Conservation (phyloP, 2,888 invertebrate species). For the Drosophila lutescens region DNA sequence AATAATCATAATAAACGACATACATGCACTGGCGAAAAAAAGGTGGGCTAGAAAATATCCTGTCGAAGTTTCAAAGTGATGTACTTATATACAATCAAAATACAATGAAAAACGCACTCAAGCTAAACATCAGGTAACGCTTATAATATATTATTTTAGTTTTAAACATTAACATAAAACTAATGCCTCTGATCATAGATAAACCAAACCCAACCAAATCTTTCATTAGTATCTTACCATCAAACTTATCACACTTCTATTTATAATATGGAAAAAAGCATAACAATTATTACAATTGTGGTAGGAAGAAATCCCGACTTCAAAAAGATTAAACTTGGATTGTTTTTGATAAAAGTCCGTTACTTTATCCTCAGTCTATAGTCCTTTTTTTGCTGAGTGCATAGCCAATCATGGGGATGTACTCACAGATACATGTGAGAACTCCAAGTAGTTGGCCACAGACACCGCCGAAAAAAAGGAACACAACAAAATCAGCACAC, state of each 20-base stretch:
- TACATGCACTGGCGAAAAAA: slow-evolving; percentile 37
- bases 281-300: too few relatives aligned
- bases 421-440: slow-evolving; percentile 30
- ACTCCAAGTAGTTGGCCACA: slow-evolving; percentile 38
- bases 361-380: slow-evolving; percentile 5
- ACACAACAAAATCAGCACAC: slow-evolving; percentile 47
- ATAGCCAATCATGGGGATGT: slow-evolving; percentile 13
- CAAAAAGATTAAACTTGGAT: not conserved
- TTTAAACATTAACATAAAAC: too few relatives aligned
- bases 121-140: too few relatives aligned
- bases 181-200: too few relatives aligned
- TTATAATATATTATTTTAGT: too few relatives aligned
- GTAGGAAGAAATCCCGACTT: not conserved
- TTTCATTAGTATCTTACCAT: too few relatives aligned
- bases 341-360: not conserved
- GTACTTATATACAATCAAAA: too few relatives aligned
- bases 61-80: too few relatives aligned
- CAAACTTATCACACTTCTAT: too few relatives aligned
- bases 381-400: slow-evolving; percentile 4
- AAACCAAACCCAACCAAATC: too few relatives aligned
- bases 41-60: not conserved
- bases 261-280: too few relatives aligned
- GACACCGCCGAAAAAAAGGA: slow-evolving; percentile 40
- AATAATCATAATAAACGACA: slow-evolving; percentile 78
- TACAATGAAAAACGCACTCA: too few relatives aligned